These are phyloP conservation scores for Meloidogyne exigua DNA, from an alignment of 1,140 invertebrate species.

Conservation along the genomic window DNA sequence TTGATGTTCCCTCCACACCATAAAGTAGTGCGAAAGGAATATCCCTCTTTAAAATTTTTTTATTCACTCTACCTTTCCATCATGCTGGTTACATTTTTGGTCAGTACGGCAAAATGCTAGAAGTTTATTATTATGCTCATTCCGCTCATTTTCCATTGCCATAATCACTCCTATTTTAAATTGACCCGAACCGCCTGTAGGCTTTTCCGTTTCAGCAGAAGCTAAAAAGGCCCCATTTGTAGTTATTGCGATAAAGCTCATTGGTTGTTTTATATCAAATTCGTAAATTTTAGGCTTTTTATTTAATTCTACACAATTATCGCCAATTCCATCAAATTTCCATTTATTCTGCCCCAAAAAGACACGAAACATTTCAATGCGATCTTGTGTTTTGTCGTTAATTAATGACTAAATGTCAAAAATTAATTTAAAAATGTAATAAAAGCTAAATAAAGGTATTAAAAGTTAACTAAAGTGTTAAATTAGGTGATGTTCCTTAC, in stretches of 20 bases:
- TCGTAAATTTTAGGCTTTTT: background rate
- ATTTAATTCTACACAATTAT: conserved; percentile 19
- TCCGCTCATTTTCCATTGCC: conserved; percentile 28
- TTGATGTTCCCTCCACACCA: background rate
- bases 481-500: too few relatives aligned
- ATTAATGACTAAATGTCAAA: background rate
- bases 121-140: conserved; percentile 35
- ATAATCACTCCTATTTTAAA: conserved; percentile 36
- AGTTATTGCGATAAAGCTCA: conserved; percentile 23
- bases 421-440: too few relatives aligned
- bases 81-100: conserved; percentile 48
- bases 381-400: conserved; percentile 7
- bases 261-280: conserved; percentile 14
- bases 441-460: background rate
- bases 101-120: conserved; percentile 41
- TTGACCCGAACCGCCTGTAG: conserved; percentile 48
- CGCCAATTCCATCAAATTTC: conserved; percentile 16
- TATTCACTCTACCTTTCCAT: background rate
- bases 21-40: conserved; percentile 11
- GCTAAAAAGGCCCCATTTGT: conserved; percentile 30
- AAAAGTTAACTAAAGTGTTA: background rate
- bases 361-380: conserved; percentile 26
- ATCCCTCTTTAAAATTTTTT: conserved; percentile 23
- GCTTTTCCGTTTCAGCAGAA: conserved; percentile 28
- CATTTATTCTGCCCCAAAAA: conserved; percentile 15